Conservation (phyloP, 35 echinoderm and acorn worm species). For the Eucidaris tribuloides region DNA sequence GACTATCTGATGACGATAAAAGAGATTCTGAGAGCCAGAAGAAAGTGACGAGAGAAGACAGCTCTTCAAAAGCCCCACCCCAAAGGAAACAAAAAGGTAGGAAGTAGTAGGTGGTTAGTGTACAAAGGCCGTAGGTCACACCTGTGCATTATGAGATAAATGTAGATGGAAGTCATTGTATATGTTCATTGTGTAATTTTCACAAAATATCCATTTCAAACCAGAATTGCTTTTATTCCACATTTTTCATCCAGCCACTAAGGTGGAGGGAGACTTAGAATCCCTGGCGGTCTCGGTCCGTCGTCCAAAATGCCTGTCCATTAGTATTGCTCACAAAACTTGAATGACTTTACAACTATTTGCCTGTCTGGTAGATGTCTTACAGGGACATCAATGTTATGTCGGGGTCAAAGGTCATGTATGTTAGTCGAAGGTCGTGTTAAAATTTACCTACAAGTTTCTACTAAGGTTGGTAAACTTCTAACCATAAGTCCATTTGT, state of each 20-base stretch:
- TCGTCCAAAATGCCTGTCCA: no score
- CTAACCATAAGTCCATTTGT: no score
- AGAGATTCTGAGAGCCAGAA: not conserved
- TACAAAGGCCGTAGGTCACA: not conserved
- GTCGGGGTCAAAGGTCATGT: no score
- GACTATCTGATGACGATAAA: conserved; percentile 29
- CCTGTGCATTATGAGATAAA: not conserved
- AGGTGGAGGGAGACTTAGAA: not conserved
- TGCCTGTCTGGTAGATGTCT: no score
- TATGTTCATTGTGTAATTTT: not conserved
- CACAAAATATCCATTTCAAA: not conserved
- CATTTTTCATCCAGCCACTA: not conserved
- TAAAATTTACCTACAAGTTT: no score
- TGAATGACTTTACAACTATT: no score
- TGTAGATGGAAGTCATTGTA: not conserved
- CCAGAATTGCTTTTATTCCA: not conserved
- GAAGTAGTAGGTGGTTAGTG: not conserved
- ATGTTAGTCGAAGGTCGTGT: no score
- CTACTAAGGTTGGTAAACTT: no score
- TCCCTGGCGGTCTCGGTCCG: no score
- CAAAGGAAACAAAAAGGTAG: not conserved
- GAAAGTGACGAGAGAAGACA: not conserved
- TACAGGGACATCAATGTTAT: no score
- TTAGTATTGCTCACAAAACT: no score
- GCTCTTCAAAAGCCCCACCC: not conserved